Percentiles rank a stretch among this genome's conserved stretches.
These are phyloP conservation scores for Ennomos fuscantarius DNA, from an alignment of 2,888 invertebrate species.

Conservation along the genomic window DNA sequence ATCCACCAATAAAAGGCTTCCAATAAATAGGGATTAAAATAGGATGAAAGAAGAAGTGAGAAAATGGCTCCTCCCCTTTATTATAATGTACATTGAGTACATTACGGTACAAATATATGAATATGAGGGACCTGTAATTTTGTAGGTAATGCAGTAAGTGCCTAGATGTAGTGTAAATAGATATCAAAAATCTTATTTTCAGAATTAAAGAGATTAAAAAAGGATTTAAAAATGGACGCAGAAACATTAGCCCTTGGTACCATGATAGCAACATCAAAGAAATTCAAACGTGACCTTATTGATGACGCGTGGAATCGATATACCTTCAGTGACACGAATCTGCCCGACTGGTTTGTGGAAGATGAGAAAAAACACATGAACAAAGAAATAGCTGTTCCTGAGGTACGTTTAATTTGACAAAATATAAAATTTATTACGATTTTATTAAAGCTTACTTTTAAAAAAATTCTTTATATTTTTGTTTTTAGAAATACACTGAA, in stretches of 20 bases:
- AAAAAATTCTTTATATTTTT: conserved; percentile 14
- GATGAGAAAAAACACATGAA: conserved; percentile 97
- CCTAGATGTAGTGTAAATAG: background rate
- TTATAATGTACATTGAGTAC: no score
- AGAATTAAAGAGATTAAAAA: conserved; percentile 80
- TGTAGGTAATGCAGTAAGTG: no score
- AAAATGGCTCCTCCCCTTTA: no score
- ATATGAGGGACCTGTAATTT: no score
- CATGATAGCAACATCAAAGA: conserved; percentile 95
- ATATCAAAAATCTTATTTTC: conserved; percentile 36
- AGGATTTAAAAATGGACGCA: conserved; percentile 90
- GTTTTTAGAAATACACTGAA: conserved; percentile 88
- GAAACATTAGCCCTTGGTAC: conserved; percentile 97
- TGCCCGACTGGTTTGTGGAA: conserved; percentile 98
- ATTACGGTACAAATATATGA: no score
- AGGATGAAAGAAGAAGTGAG: no score
- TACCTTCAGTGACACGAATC: conserved; percentile 94
- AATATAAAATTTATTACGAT: no score
- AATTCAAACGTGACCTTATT: conserved; percentile 94
- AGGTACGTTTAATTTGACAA: conserved; percentile 64
- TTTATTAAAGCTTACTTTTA: no score
- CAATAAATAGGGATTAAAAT: no score
- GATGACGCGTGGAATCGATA: conserved; percentile 98
- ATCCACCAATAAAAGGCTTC: no score
- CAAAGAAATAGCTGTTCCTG: conserved; percentile 93